A percentile compares a stretch with the other conserved stretches of the same genome.
These are phyloP conservation scores for Teleopsis dalmanni DNA, from an alignment of 1,140 invertebrate species.

Conservation along the genomic window DNA sequence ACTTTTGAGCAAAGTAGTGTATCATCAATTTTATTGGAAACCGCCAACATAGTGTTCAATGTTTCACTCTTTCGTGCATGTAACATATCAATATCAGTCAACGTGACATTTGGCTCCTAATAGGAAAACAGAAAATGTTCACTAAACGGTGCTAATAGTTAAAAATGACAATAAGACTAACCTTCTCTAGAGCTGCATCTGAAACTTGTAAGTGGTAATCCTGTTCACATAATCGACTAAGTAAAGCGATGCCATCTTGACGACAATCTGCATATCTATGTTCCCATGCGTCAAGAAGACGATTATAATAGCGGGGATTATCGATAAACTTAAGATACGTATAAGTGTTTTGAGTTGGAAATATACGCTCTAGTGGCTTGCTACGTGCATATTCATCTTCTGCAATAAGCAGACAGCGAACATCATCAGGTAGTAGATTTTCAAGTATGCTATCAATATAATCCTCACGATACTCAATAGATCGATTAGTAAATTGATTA, in stretches of 20 bases:
- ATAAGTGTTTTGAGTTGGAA: conserved; percentile 70
- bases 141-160: neutral
- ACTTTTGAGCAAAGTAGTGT: no score
- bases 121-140: neutral
- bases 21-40: neutral
- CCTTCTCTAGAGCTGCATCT: conserved; percentile 42
- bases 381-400: conserved; percentile 82
- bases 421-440: conserved; percentile 79
- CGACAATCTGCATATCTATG: conserved; percentile 59
- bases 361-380: conserved; percentile 72
- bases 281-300: conserved; percentile 91
- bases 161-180: conserved; percentile 7
- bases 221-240: conserved; percentile 61
- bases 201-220: conserved; percentile 64
- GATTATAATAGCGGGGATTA: conserved; percentile 83
- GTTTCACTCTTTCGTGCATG: conserved; percentile 29
- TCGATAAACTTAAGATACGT: conserved; percentile 79
- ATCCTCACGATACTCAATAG: conserved; percentile 57
- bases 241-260: conserved; percentile 55
- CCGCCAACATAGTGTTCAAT: neutral
- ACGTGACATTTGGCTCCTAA: conserved; percentile 35
- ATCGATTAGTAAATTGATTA: conserved; percentile 50
- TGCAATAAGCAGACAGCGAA: conserved; percentile 74
- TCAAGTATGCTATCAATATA: conserved; percentile 69
- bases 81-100: conserved; percentile 40